Conservation (phyloP, 2,113 vertebrate species). For the Malurus alboscapulatus region DNA sequence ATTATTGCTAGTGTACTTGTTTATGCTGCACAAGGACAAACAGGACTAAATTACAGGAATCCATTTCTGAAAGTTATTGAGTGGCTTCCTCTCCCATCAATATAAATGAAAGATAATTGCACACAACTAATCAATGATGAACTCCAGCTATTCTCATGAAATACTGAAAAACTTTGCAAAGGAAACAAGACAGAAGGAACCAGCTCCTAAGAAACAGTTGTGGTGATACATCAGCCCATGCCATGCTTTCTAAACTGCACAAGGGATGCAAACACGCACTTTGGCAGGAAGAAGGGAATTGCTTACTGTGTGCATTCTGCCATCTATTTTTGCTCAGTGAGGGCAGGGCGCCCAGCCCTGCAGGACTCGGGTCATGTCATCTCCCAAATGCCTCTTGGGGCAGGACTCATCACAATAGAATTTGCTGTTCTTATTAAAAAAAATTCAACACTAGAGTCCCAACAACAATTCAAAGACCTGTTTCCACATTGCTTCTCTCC, state of each 20-base stretch:
- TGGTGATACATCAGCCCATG: rapidly evolving
- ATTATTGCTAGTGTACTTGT: neutral
- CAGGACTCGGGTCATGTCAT: neutral
- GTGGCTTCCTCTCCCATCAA: neutral
- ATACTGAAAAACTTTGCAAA: neutral
- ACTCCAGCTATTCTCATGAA: neutral
- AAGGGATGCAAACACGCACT: neutral
- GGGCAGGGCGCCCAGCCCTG: neutral
- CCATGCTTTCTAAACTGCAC: neutral
- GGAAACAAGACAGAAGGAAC: neutral
- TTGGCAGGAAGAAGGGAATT: neutral
- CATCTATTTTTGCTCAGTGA: neutral
- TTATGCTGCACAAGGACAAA: neutral
- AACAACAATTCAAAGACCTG: neutral
- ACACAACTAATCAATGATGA: neutral
- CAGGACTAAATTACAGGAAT: neutral
- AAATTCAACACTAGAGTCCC: neutral
- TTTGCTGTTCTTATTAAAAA: neutral
- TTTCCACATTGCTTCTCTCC: neutral
- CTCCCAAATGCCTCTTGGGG: neutral
- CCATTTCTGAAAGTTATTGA: neutral
- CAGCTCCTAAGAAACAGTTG: neutral
- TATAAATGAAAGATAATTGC: neutral
- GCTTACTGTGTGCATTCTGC: neutral
- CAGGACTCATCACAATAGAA: neutral